These are phyloP conservation scores for Dorcus hopei DNA, from an alignment of 2,888 invertebrate genomes.

Conservation along the genomic window DNA sequence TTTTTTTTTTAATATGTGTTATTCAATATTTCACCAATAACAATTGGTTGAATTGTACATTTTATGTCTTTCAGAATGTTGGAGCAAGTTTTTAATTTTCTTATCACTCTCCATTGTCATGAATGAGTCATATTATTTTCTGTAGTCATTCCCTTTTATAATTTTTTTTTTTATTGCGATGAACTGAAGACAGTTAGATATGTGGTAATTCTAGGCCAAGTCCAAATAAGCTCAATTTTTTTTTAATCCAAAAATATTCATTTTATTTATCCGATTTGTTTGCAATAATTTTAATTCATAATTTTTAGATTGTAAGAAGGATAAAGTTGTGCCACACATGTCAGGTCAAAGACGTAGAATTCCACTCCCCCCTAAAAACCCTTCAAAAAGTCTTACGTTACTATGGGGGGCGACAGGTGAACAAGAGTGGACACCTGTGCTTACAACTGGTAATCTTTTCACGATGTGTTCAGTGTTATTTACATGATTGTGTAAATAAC, in stretches of 20 bases:
- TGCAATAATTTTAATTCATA: not conserved
- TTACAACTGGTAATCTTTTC: constrained; percentile 76
- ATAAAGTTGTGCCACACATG: constrained; percentile 43
- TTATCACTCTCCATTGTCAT: too few species aligned
- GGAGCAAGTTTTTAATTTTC: too few species aligned
- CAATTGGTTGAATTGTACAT: not conserved
- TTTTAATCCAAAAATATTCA: too few species aligned
- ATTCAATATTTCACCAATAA: too few species aligned
- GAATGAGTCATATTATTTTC: too few species aligned
- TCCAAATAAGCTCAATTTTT: too few species aligned
- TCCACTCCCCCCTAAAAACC: constrained; percentile 35
- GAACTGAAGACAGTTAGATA: too few species aligned
- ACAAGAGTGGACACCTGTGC: constrained; percentile 94
- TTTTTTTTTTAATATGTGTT: not conserved
- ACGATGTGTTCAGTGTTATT: constrained; percentile 3
- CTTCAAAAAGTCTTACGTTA: constrained; percentile 61
- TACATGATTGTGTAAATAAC: constrained; percentile 10
- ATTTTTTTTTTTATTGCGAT: too few species aligned
- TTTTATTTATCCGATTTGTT: too few species aligned
- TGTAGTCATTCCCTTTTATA: too few species aligned
- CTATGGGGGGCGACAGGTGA: constrained; percentile 95
- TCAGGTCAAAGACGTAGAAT: constrained; percentile 24
- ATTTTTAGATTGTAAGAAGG: constrained; percentile 45
- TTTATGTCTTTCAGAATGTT: not conserved
- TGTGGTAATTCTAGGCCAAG: too few species aligned